Base-by-base conservation (phyloP, 2,888 invertebrate genomes). In the Polyommatus icarus region DNA sequence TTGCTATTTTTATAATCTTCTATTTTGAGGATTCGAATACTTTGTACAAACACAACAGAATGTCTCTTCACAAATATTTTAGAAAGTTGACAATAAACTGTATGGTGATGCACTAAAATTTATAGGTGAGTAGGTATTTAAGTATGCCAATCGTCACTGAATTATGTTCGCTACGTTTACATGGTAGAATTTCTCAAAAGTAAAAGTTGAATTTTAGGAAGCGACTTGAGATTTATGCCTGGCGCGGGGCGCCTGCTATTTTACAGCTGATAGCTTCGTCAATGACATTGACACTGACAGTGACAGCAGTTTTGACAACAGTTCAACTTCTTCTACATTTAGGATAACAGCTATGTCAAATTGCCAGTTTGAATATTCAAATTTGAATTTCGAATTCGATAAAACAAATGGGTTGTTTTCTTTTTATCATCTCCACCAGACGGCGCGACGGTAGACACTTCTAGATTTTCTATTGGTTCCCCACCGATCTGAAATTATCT, bases 121-220 rank as follows among this genome's bases (percentile, higher is more conserved):
- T 61, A 61, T 24, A 12, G 24, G 61, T 12, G 61, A 61, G 61
- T n/a, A n/a, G n/a, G n/a, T 61, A 61, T 61, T 61, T 29, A 67
- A 15, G 67, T 67, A 67, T 67, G 29, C 67, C 67, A 29, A 18
- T 67, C 29, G 67, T 12, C 18, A 32, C 29, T 32, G 32, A 15
- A 67, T 18, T 32, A 67, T 4, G 67, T 12, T 18, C 67, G 67
- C 29, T 67, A 67, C 67, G 67, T 67, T 67, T 29, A 67, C 67
- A 67, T 15, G 67, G 67, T 29, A 67, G 67, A 67, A 32, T 67
- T 67, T 67, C 67, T 67, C 15, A 67, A 67, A 67, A 67, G 67
- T 67, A 67, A 67, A 67, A 67, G 67, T 67, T 67, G 29, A 67
- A 67, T 67, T 67, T 67, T 29, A 67, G 1, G 67, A 67, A 67